Conservation (phyloP, 2,113 vertebrate species). For the Rhinoptilus africanus region DNA sequence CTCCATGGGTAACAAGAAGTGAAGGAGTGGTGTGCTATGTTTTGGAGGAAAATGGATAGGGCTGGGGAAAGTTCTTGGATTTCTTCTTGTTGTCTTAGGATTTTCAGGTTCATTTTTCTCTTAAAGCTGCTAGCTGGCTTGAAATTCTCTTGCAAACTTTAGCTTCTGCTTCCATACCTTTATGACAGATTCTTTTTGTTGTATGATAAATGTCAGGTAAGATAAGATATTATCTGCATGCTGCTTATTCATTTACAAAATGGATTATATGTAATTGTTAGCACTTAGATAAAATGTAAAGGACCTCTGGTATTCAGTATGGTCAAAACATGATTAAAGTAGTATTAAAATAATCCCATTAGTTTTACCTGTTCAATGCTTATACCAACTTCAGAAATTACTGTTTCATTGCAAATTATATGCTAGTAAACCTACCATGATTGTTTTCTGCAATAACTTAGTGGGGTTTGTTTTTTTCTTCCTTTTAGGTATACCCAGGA, state of each 20-base stretch:
- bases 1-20: background rate
- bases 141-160: background rate
- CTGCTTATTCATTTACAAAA: background rate
- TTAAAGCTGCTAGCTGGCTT: background rate
- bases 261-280: background rate
- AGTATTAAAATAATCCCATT: slow-evolving; percentile 1
- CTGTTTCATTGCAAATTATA: background rate
- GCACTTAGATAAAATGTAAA: slow-evolving; percentile 21
- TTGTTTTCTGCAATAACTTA: background rate
- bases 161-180: background rate
- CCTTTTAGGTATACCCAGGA: slow-evolving; percentile 92
- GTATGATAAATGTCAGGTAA: background rate
- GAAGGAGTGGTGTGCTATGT: background rate
- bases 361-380: background rate
- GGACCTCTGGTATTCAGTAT: background rate
- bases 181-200: background rate
- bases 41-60: background rate
- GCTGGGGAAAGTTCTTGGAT: background rate
- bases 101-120: background rate
- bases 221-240: background rate
- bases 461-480: background rate
- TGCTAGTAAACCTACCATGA: background rate
- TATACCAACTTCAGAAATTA: background rate
- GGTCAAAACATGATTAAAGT: slow-evolving; percentile 14
- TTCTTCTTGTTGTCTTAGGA: background rate